Percentiles rank a stretch among this genome's conserved stretches.
These are phyloP conservation scores for Volucella bombylans DNA, from an alignment of 2,888 invertebrate species.

Conservation along the genomic window DNA sequence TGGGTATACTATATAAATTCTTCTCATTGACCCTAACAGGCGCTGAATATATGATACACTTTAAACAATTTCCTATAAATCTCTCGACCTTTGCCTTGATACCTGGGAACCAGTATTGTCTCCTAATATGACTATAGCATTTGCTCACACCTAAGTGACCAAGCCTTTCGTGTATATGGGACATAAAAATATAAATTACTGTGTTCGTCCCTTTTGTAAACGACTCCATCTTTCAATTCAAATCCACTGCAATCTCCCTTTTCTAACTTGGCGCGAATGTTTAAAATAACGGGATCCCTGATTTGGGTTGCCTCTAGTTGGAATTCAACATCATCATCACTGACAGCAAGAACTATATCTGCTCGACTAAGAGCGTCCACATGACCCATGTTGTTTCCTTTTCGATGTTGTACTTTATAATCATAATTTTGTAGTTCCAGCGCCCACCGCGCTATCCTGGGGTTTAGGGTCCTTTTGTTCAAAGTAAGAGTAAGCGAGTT, in stretches of 20 bases:
- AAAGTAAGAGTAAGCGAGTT: constrained; percentile 65
- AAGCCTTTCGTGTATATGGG: not conserved
- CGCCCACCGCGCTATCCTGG: constrained; percentile 76
- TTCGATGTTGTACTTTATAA: constrained; percentile 54
- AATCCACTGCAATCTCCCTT: not conserved
- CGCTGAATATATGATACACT: not conserved
- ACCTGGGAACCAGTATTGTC: constrained; percentile 6
- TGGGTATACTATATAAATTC: no score
- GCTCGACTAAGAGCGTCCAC: constrained; percentile 76
- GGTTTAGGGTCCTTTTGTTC: constrained; percentile 70
- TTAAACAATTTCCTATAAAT: not conserved
- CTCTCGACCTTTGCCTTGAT: constrained; percentile 1
- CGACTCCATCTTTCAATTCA: not conserved
- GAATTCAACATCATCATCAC: not conserved
- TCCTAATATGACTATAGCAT: not conserved
- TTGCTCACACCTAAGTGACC: not conserved
- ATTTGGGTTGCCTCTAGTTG: not conserved
- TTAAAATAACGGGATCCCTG: constrained; percentile 10
- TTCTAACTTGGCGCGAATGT: constrained; percentile 40
- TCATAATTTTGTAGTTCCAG: constrained; percentile 70
- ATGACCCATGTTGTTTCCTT: constrained; percentile 75
- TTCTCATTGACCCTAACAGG: not conserved
- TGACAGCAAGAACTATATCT: not conserved
- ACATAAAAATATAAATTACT: not conserved
- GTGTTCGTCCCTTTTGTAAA: not conserved